Evolutionary conservation across 2,797 vertebrate genomes (phyloP), one percentile per base, ranked within the genome.

Genomic region (Dendrocincla tyrannina): DNA sequence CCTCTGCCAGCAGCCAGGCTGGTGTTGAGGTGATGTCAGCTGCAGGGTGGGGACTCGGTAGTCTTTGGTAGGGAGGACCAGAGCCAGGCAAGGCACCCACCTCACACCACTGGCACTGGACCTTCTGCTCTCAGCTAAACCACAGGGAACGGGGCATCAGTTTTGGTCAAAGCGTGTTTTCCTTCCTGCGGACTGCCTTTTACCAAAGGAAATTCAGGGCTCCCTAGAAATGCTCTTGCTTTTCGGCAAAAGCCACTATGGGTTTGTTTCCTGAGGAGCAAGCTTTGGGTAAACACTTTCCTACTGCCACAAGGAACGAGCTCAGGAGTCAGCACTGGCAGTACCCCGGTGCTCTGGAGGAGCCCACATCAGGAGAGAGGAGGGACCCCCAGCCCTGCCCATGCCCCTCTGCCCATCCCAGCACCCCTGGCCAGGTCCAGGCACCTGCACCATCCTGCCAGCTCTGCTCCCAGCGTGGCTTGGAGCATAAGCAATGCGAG

Each of bases 1-100:
- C 16, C 47, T 2, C 0, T 0, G 1, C 17, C 1, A 2, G 17
- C 35, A 30, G 81, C 52, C 0, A 0, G 70, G 63, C 18, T 35
- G 52, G 49, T 15, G 63, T 2, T 27, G 41, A 49, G 77, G 62
- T 12, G 62, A 63, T 53, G 49, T 55, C 0, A 3, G 7, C 35
- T 8, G n/a, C 11, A 3, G 55, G 15, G 35, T 25, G 9, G 32
- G 46, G 10, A 41, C 59, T 41, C 59, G 7, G 59, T 28, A 37
- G 37, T 41, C 59, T 10, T 15, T 0, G 1, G 23, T 10, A 16
- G 7, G 37, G 15, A 74, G 30, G 5, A 50, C 1, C 24, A 11
- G 76, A 70, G 39, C 23, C 2, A 2, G 39, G 64, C 42, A 52
- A 30, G 15, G n/a, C 32, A 24, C 53, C n/a, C 7, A 0, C 42